Base-by-base conservation (phyloP, 2,797 vertebrate genomes). In the Hoplostethus atlanticus region DNA sequence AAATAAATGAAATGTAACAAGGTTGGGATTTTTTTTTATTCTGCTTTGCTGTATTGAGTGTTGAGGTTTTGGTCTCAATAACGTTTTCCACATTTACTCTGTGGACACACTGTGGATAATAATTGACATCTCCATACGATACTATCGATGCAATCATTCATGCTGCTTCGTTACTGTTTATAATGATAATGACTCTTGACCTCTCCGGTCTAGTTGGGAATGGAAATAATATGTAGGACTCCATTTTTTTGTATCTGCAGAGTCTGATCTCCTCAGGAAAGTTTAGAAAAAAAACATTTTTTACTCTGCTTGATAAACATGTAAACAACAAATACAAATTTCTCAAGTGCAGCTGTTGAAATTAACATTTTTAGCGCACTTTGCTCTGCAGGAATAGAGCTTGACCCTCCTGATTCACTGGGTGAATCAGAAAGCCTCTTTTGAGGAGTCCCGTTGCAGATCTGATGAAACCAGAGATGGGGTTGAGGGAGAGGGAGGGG, bases 381-480 rank as follows among this genome's bases (percentile, higher is more conserved):
- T 73, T 73, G 62, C 68, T 59, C 36, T 72, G 80, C 57, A 52
- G 85, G 70, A 76, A 81, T 65, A 44, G 73, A 76, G 76, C 86
- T 64, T 86, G 83, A 84, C 87, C 81, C 67, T 50, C 2, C 30
- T 42, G 62, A 61, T 61, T 81, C 70, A 51, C 54, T 15, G 64
- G 71, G 61, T 72, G 80, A 73, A 76, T 81, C 52, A 60, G 66
- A 74, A 74, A 71, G 61, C 67, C 54, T 82, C 68, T 58, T 74
- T 28, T 53, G 56, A 80, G 78, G 64, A 77, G 74, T 83, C 71
- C 55, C 71, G 74, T 77, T 87, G 81, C 81, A 75, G 91, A 88
- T 87, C 81, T 87, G 89, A 91, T 92, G 85, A 90, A 91, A 87
- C 72, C 74, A 78, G 85, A 87, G 86, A 87, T 73, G 77, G 57